Conservation (phyloP, 2,113 vertebrate species). For the Psittacara wagleri region DNA sequence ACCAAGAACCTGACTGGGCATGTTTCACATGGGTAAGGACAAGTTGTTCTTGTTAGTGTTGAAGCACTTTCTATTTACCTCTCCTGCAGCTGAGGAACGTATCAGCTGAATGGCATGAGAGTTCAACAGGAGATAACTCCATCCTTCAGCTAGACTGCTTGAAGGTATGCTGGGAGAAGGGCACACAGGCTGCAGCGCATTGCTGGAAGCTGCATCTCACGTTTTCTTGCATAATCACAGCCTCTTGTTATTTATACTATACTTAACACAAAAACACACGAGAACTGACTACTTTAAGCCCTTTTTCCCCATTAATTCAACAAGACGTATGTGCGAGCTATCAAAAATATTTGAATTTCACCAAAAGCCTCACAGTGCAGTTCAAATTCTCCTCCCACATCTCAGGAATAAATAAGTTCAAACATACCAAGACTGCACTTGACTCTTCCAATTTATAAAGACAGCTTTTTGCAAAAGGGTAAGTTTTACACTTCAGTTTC, state of each 20-base stretch:
- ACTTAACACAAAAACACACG: background rate
- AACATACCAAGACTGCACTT: background rate
- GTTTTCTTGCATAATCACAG: background rate
- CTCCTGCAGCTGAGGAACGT: background rate
- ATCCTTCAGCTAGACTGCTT: background rate
- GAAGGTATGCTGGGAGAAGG: background rate
- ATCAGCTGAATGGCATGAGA: background rate
- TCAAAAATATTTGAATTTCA: background rate
- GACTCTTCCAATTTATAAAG: background rate
- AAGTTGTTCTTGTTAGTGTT: background rate
- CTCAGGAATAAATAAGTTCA: background rate
- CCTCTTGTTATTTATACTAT: background rate
- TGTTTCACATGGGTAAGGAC: background rate
- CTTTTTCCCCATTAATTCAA: background rate
- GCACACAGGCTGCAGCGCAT: background rate
- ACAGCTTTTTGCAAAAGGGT: background rate
- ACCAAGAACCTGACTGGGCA: rapidly evolving
- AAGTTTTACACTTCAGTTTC: background rate
- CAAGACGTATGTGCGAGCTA: background rate
- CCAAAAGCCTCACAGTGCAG: background rate
- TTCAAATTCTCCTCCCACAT: background rate
- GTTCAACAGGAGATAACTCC: background rate
- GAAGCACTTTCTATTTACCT: background rate
- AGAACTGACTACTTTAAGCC: background rate
- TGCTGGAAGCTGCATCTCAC: background rate